Conservation (phyloP, 2,888 invertebrate genomes). For the Pecten maximus region DNA sequence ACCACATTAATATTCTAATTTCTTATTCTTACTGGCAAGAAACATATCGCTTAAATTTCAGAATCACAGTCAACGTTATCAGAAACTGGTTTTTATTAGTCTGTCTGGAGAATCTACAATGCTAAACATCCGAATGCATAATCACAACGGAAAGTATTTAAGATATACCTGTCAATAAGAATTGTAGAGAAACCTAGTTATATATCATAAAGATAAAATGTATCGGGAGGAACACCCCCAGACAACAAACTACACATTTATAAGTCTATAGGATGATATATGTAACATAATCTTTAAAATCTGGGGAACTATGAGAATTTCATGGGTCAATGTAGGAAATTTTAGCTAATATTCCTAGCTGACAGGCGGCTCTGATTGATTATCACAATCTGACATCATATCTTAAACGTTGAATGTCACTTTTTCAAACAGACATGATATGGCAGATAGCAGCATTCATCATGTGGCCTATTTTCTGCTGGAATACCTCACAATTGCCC, state of each 20-base stretch:
- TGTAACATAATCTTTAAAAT: background rate
- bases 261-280: background rate
- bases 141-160: background rate
- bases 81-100: background rate
- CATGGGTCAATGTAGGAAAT: background rate
- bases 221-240: background rate
- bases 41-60: background rate
- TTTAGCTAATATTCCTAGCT: background rate
- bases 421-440: conserved; percentile 21
- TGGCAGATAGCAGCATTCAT: background rate
- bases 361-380: background rate
- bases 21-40: background rate
- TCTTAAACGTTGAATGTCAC: conserved; percentile 10
- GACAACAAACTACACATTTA: background rate
- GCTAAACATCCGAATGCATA: background rate
- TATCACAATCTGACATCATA: background rate
- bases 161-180: background rate
- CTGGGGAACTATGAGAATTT: background rate
- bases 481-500: background rate
- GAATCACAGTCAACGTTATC: background rate
- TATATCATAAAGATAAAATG: background rate
- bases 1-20: background rate
- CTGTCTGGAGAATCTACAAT: conserved; percentile 11
- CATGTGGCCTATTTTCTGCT: background rate
- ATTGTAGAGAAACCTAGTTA: background rate